Evolutionary conservation across 2,113 vertebrate genomes (phyloP).

Genomic region (Corythoichthys haematopterus): DNA sequence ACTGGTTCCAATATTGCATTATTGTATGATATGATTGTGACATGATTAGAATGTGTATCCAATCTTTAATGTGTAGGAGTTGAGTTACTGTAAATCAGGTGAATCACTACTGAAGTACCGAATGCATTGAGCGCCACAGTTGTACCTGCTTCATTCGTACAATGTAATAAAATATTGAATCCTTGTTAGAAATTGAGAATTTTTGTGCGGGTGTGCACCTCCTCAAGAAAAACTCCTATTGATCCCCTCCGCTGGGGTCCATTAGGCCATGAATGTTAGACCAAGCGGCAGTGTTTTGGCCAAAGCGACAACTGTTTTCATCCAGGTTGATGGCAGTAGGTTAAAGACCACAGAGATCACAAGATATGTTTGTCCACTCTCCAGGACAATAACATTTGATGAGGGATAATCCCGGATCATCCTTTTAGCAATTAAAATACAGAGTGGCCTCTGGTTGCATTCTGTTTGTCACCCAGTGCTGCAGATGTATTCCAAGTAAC

Average conservation of each 20-base stretch:
- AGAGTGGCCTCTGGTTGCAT: slow-evolving; percentile 46
- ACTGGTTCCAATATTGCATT: no score
- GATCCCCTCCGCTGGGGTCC: slow-evolving; percentile 59
- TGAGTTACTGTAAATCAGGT: neutral
- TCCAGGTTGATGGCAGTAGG: slow-evolving; percentile 63
- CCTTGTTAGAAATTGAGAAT: neutral
- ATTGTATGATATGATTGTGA: no score
- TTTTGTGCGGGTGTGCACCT: slow-evolving; percentile 52
- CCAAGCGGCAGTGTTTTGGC: slow-evolving; percentile 59
- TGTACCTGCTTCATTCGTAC: neutral
- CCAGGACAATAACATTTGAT: slow-evolving; percentile 73
- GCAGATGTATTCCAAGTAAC: neutral
- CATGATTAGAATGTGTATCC: no score
- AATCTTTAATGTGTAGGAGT: no score
- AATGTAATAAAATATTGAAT: neutral
- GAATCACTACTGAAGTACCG: neutral
- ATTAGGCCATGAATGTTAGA: slow-evolving; percentile 62
- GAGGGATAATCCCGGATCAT: slow-evolving; percentile 75
- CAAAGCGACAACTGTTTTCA: slow-evolving; percentile 63
- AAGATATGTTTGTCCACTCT: slow-evolving; percentile 73
- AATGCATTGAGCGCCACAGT: neutral
- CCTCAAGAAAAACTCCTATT: slow-evolving; percentile 67
- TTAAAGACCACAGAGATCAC: slow-evolving; percentile 69
- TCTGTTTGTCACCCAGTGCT: slow-evolving; percentile 36
- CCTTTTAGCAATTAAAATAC: slow-evolving; percentile 74